Base-by-base conservation (phyloP, 2,113 vertebrate genomes). In the Vulpes lagopus region DNA sequence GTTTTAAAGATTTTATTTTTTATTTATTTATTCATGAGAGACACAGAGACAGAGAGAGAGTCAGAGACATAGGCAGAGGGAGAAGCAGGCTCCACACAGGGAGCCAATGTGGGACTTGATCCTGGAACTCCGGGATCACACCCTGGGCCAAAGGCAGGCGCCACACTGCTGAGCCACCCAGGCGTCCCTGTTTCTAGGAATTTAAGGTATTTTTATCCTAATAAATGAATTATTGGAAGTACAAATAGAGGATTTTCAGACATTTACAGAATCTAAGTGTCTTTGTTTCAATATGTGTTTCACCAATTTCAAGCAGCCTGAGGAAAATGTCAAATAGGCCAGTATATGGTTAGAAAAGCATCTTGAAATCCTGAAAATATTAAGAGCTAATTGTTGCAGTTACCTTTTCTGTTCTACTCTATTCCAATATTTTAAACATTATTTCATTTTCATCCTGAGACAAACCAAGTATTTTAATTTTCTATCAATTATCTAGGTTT, bases 401-500 rank as follows among this genome's bases (percentile, higher is more conserved):
- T 27, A 27, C 1, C 74, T 27, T 93, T 81, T 49, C n/a, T 78
- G 43, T n/a, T 64, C 53, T 62, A 7, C 20, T 55, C 0, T 7
- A 89, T 60, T 65, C 25, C 2, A 84, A 57, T 60, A 74, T 84
- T 97, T 84, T 81, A 57, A 85, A 95, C 17, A 16, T n/a, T n/a
- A 57, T 64, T 96, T 97, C 32, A 81, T 85, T 96, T 96, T 64
- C 12, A 65, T 49, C 43, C 38, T 55, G 11, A 95, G n/a, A 22
- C 38, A 90, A 95, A 84, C 6, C 74, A 91, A 62, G 35, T 30
- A 35, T 78, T 91, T 88, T 78, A 30, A 27, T 87, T 71, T 60
- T 96, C 87, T 55, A 64, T 35, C 17, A 83, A 53, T 69, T 74
- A 60, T 8, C 38, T 85, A 86, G 0, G 59, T 92, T 91, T 92